phyloP scores from a whole-genome alignment of 2,113 vertebrate species.

The Mormoops blainvillei region DNA sequence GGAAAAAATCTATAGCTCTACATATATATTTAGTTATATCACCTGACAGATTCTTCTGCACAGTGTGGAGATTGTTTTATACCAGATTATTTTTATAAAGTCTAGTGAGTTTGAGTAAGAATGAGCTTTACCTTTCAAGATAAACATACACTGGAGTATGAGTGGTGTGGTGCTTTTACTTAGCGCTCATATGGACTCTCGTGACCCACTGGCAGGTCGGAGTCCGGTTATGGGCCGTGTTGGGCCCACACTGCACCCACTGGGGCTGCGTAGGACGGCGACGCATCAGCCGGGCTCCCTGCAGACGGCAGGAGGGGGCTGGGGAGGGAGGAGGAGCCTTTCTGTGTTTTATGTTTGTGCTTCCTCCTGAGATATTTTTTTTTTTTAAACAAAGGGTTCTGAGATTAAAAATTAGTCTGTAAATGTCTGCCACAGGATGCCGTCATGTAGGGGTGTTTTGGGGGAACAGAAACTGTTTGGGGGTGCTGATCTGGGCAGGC shows the following conservation, averaged over 20 bases:
- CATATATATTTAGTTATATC: conserved; percentile 81
- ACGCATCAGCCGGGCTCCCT: background rate
- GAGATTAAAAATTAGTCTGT: background rate
- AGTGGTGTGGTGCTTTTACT: background rate
- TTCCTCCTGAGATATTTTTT: conserved; percentile 2
- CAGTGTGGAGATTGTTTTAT: conserved; percentile 80
- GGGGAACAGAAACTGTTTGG: background rate
- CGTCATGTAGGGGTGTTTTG: background rate
- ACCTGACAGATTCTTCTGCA: conserved; percentile 76
- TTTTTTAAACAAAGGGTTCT: conserved; percentile 4
- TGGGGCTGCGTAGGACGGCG: background rate
- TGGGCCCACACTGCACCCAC: background rate
- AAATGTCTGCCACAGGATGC: background rate
- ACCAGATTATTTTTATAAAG: conserved; percentile 86
- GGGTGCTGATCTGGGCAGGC: background rate
- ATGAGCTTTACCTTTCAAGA: conserved; percentile 54
- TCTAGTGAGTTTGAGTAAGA: conserved; percentile 43
- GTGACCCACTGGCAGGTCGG: background rate
- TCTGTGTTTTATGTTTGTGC: background rate
- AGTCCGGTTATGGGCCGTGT: background rate
- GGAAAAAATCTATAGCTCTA: conserved; percentile 57
- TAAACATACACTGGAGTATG: conserved; percentile 46
- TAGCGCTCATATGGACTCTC: rapidly evolving
- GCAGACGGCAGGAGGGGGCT: background rate
- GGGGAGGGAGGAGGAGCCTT: background rate